These are phyloP conservation scores for Phaethornis superciliosus DNA, from an alignment of 2,113 vertebrate genomes.

Conservation along the genomic window DNA sequence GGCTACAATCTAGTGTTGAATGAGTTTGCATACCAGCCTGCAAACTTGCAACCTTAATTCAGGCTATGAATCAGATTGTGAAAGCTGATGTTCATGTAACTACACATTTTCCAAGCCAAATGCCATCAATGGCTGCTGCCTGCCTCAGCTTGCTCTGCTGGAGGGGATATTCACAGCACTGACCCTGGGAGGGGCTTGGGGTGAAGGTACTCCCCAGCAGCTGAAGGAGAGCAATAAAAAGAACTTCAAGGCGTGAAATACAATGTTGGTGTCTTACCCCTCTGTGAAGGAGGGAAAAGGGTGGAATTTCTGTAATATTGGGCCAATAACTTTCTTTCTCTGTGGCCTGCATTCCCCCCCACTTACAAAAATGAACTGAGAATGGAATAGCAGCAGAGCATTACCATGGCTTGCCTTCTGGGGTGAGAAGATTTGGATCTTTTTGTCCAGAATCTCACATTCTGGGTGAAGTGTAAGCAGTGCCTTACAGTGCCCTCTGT, in stretches of 20 bases:
- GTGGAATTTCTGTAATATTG: neutral
- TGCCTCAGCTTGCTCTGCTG: slow-evolving; percentile 21
- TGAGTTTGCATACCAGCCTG: neutral
- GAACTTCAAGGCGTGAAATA: neutral
- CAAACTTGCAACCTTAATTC: neutral
- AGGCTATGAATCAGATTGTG: neutral
- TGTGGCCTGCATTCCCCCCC: neutral
- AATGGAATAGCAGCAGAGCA: neutral
- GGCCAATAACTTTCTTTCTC: neutral
- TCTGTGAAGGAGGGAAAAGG: neutral
- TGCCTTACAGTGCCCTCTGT: neutral
- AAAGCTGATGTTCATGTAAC: slow-evolving; percentile 9
- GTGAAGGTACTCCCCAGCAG: neutral
- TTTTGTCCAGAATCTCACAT: neutral
- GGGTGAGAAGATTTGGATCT: neutral
- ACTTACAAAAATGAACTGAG: neutral
- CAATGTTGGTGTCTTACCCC: neutral
- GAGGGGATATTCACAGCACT: neutral
- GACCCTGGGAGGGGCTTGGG: neutral
- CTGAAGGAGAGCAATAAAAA: neutral
- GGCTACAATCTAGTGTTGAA: neutral
- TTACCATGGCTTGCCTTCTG: neutral
- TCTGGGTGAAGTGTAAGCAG: neutral
- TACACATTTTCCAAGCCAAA: slow-evolving; percentile 1
- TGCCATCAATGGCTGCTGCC: neutral